Base-by-base conservation (phyloP, 2,797 vertebrate genomes). In the Poecilia wingei region DNA sequence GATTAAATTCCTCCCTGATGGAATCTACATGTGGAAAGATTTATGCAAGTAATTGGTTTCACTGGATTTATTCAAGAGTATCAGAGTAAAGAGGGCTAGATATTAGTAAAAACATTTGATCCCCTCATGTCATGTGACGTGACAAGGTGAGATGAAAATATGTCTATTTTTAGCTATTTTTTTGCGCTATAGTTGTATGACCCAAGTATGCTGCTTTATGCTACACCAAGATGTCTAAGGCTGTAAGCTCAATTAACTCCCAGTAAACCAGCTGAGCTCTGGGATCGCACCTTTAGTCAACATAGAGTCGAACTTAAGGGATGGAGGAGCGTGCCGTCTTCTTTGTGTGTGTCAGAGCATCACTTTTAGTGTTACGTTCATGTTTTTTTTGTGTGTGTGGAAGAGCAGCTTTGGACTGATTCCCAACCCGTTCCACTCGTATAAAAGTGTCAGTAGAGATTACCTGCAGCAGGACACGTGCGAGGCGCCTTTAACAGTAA, bases 401-500 rank as follows among this genome's bases (percentile, higher is more conserved):
- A 28, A n/a, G 79, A 64, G 71, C 70, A 55, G 84, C 79, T 85
- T 87, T 81, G 64, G 71, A 69, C 72, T 84, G 82, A 92, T 89
- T 79, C 73, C 73, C 55, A 75, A 45, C 76, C 79, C 74, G 79
- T 87, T 82, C 76, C 76, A 73, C 81, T 85, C 82, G 84, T 69
- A 76, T 74, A 84, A 84, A 85, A 81, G 81, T 88, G 86, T 92
- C 93, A 91, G 80, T 87, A 87, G 79, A 87, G 90, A 91, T 94
- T 91, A 92, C 86, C 78, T 86, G 76, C 86, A 89, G 84, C 88
- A 88, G 89, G 89, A 92, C 87, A 90, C 77, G 47, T 82, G 89
- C 87, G 88, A 89, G 90, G 88, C 93, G 92, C 87, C 86, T 89
- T 88, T 76, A 80, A 80, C 86, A 75, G 88, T 92, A 92, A 94